A percentile compares a stretch with the other conserved stretches of the same genome.
Conservation (phyloP, 1,140 invertebrate genomes). For the Lordiphosa mommai region DNA sequence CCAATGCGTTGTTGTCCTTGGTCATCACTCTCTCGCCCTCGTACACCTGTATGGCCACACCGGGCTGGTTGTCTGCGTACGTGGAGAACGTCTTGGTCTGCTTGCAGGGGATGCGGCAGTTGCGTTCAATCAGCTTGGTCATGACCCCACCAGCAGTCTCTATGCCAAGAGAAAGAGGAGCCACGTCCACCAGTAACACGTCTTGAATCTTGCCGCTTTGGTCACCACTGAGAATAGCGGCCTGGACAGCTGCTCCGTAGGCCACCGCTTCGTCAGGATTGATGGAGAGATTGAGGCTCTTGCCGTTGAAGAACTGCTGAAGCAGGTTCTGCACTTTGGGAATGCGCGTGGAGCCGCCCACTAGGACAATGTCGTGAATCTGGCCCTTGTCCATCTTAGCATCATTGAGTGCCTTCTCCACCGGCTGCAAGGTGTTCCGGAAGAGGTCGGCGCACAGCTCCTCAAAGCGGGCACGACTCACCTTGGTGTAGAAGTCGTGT, state of each 20-base stretch:
- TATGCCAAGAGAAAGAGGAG: conserved; percentile 82
- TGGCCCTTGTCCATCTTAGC: conserved; percentile 87
- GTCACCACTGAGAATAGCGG: conserved; percentile 87
- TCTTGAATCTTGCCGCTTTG: conserved; percentile 88
- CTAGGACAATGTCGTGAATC: conserved; percentile 84
- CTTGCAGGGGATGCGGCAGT: conserved; percentile 84
- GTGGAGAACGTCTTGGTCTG: conserved; percentile 85
- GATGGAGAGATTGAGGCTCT: conserved; percentile 85
- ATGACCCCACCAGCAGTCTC: conserved; percentile 84
- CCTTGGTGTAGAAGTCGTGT: conserved; percentile 91
- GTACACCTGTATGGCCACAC: conserved; percentile 85
- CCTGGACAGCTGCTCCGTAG: conserved; percentile 88
- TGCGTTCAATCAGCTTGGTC: conserved; percentile 84
- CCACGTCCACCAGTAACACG: conserved; percentile 82
- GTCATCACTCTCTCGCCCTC: conserved; percentile 87
- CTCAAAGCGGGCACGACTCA: conserved; percentile 91
- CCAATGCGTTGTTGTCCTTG: conserved; percentile 87
- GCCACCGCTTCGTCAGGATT: conserved; percentile 91
- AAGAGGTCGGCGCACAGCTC: conserved; percentile 92
- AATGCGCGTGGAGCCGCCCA: conserved; percentile 84
- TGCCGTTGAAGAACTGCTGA: conserved; percentile 85
- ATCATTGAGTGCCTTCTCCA: conserved; percentile 88
- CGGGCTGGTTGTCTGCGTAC: conserved; percentile 87
- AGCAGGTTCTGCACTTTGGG: conserved; percentile 85
- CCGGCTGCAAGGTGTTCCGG: conserved; percentile 84